Evolutionary conservation across 2,888 invertebrate species (phyloP).

Genomic region (Rhogogaster chlorosoma): DNA sequence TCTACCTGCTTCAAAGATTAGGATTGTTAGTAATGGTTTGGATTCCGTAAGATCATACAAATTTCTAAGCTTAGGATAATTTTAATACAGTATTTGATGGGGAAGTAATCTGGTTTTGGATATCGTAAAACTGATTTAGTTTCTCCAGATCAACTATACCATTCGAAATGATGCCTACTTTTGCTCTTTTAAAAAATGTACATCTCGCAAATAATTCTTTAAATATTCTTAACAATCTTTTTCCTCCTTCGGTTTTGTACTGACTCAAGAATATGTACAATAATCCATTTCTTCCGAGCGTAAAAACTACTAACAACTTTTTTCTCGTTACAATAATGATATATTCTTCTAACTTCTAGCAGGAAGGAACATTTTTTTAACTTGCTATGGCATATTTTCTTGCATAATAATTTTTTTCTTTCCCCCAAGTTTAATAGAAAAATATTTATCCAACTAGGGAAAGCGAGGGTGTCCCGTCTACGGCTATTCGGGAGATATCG

Average conservation of each 20-base stretch:
- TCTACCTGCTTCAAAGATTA: neutral
- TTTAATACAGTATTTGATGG: neutral
- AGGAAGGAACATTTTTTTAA: neutral
- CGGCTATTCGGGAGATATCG: slow-evolving; percentile 97
- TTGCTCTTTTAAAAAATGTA: neutral
- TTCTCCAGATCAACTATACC: neutral
- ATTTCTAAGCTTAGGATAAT: neutral
- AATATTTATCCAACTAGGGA: slow-evolving; percentile 82
- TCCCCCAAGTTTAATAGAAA: slow-evolving; percentile 30
- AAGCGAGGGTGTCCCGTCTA: slow-evolving; percentile 98
- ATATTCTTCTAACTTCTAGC: neutral
- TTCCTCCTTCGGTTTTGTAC: neutral
- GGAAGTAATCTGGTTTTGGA: neutral
- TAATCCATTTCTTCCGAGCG: neutral
- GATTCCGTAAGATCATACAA: neutral
- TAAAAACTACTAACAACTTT: neutral
- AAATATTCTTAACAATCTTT: neutral
- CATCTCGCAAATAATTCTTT: neutral
- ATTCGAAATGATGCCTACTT: neutral
- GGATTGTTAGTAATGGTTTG: neutral
- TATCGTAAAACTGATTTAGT: neutral
- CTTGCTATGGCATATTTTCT: too few relatives aligned
- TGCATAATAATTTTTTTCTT: neutral
- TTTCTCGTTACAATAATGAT: neutral
- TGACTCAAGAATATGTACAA: neutral